A percentile compares a stretch with the other conserved stretches of the same genome.
These are phyloP conservation scores for Drosophila flavopinicola DNA, from an alignment of 2,888 invertebrate species.

Conservation along the genomic window DNA sequence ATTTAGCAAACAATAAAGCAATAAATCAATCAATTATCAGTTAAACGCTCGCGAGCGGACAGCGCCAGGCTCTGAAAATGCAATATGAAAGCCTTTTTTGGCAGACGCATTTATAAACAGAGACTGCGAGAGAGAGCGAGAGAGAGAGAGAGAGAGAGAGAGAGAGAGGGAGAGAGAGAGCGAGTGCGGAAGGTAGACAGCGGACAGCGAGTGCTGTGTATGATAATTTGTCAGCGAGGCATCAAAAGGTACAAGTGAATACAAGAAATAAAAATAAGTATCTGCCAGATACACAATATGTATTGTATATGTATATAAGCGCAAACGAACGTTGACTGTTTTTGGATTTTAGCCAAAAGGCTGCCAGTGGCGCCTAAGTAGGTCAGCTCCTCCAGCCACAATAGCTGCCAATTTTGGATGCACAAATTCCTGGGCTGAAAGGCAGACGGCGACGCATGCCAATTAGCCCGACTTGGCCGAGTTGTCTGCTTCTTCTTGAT, in stretches of 20 bases:
- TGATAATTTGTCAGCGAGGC: slow-evolving; percentile 69
- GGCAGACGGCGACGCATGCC: slow-evolving; percentile 67
- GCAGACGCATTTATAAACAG: slow-evolving; percentile 24
- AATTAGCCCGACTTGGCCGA: slow-evolving; percentile 57
- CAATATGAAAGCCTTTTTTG: slow-evolving; percentile 61
- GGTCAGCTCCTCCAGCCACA: slow-evolving; percentile 67
- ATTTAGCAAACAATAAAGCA: slow-evolving; percentile 80
- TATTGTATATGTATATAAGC: slow-evolving; percentile 4
- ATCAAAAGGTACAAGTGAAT: slow-evolving; percentile 37
- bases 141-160: neutral
- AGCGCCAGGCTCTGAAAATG: slow-evolving; percentile 37
- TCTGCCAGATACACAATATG: slow-evolving; percentile 34
- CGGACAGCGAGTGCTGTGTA: slow-evolving; percentile 25
- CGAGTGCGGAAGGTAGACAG: too few species aligned
- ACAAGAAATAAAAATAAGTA: slow-evolving; percentile 12
- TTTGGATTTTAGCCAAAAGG: slow-evolving; percentile 75
- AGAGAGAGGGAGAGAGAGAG: neutral
- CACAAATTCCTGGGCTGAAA: slow-evolving; percentile 74
- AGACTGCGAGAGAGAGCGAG: neutral
- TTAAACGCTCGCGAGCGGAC: slow-evolving; percentile 59
- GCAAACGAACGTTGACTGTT: slow-evolving; percentile 55
- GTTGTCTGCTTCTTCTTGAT: slow-evolving; percentile 21
- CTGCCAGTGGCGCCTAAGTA: slow-evolving; percentile 70
- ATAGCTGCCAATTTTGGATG: slow-evolving; percentile 75
- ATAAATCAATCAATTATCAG: slow-evolving; percentile 78